These are phyloP conservation scores for Penelope pileata DNA, from an alignment of 2,113 vertebrate species.

Conservation along the genomic window DNA sequence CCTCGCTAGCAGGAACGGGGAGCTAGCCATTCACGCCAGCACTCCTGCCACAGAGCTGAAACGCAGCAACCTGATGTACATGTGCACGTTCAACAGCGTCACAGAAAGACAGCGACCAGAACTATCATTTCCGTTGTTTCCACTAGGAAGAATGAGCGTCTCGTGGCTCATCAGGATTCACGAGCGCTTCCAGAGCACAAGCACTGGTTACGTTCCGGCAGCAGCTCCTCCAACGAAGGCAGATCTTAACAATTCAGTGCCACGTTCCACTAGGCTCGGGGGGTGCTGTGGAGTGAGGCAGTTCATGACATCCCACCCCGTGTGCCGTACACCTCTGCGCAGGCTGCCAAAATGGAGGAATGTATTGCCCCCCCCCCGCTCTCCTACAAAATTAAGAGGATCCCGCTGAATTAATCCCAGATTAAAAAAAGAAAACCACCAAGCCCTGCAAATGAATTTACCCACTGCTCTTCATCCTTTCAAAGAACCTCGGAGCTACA, in stretches of 20 bases:
- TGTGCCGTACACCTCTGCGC: background rate
- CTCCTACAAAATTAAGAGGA: background rate
- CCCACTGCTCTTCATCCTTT: background rate
- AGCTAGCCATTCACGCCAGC: background rate
- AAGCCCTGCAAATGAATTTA: background rate
- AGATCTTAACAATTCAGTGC: background rate
- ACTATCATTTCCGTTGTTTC: background rate
- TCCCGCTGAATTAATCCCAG: background rate
- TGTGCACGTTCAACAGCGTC: background rate
- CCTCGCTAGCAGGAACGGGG: background rate
- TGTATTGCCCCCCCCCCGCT: background rate
- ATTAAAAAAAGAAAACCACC: background rate
- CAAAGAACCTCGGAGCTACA: conserved; percentile 18
- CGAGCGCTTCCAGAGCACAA: background rate
- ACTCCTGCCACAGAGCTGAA: background rate
- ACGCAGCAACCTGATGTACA: background rate
- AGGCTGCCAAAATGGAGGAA: background rate
- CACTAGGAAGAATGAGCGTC: background rate
- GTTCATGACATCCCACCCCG: background rate
- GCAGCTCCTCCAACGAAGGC: background rate
- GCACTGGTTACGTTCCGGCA: background rate
- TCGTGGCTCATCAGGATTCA: background rate
- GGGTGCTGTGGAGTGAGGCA: too few species aligned
- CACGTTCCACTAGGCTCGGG: too few species aligned
- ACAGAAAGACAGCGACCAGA: background rate